Percentiles rank a stretch among this genome's conserved stretches.
Conservation (phyloP, 2,797 vertebrate species). For the Aeoliscus strigatus region DNA sequence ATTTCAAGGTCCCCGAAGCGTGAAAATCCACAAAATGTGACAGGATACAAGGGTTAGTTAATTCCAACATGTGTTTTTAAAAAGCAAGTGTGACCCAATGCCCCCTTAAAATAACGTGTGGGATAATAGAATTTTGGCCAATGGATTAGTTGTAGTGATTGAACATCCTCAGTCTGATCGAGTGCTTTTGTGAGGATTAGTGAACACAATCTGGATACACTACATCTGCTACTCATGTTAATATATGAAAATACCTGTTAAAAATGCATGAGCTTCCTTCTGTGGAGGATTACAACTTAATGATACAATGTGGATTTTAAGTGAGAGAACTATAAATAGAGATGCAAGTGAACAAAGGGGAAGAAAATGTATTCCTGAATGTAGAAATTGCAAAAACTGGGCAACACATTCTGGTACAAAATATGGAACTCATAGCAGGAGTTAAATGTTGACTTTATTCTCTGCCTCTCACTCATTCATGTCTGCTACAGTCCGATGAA, state of each 20-base stretch:
- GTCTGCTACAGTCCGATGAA: too few relatives aligned
- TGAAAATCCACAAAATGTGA: conserved; percentile 54
- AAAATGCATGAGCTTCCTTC: conserved; percentile 40
- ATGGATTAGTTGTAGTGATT: conserved; percentile 39
- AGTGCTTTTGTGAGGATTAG: conserved; percentile 53
- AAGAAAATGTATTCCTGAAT: too few relatives aligned
- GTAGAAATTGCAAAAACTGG: too few relatives aligned
- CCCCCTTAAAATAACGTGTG: conserved; percentile 35
- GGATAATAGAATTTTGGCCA: conserved; percentile 19
- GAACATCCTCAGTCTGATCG: too few relatives aligned
- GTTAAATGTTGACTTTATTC: too few relatives aligned
- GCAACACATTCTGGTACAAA: too few relatives aligned
- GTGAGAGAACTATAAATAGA: too few relatives aligned
- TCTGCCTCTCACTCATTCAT: too few relatives aligned
- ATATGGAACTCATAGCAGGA: too few relatives aligned
- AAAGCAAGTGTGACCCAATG: too few relatives aligned
- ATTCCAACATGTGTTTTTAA: conserved; percentile 23
- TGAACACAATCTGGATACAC: conserved; percentile 28
- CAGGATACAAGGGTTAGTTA: conserved; percentile 50
- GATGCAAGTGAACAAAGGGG: too few relatives aligned
- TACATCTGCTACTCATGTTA: conserved; percentile 39
- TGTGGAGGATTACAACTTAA: conserved; percentile 45
- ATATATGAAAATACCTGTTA: conserved; percentile 33
- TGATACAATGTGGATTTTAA: conserved; percentile 20
- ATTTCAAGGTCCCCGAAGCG: conserved; percentile 50